A percentile compares a stretch with the other conserved stretches of the same genome.
Conservation (phyloP, 2,797 vertebrate genomes). For the Clarias laeviceps region DNA sequence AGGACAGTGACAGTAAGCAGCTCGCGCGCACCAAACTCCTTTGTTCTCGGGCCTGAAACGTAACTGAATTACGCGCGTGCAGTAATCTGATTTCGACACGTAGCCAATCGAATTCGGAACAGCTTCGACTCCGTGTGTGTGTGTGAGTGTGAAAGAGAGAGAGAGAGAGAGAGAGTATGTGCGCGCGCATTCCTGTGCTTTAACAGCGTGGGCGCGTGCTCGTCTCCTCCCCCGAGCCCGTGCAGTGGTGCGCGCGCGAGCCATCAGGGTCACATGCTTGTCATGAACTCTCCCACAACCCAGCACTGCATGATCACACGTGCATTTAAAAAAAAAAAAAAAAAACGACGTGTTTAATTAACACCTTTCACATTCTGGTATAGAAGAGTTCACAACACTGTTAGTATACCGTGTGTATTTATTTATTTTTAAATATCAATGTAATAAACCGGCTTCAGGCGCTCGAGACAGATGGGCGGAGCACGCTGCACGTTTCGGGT, state of each 20-base stretch:
- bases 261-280: conserved; percentile 51
- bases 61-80: conserved; percentile 70
- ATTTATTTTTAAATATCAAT: background rate
- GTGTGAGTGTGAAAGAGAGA: conserved; percentile 41
- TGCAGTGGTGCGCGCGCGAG: conserved; percentile 24
- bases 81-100: conserved; percentile 59
- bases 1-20: conserved; percentile 63
- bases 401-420: too few species aligned
- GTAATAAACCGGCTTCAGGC: background rate
- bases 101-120: conserved; percentile 48
- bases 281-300: conserved; percentile 45
- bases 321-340: background rate
- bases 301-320: conserved; percentile 18
- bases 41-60: conserved; percentile 63
- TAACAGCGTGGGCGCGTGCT: conserved; percentile 16
- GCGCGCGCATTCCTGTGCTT: conserved; percentile 64
- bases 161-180: background rate
- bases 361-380: background rate
- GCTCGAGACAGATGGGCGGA: background rate
- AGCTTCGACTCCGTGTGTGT: conserved; percentile 18
- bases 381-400: background rate
- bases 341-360: too few species aligned
- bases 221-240: background rate
- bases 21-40: conserved; percentile 66
- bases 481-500: background rate